Evolutionary conservation across 92 coral and sea anemone species (phyloP), one percentile per base, ranked within the genome.

Genomic region (Nematostella vectensis): DNA sequence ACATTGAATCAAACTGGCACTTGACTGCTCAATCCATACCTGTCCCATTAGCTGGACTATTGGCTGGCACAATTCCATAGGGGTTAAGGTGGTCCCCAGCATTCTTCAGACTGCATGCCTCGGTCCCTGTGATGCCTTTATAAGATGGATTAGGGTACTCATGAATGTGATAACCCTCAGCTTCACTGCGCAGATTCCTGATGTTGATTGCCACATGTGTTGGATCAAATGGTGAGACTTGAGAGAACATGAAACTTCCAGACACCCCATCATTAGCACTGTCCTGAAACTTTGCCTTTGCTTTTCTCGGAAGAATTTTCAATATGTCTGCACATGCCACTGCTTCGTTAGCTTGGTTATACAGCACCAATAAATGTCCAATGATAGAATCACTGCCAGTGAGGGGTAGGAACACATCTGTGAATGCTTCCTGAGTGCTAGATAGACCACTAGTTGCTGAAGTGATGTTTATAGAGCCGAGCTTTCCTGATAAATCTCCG

Each of bases 31-130:
- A n/a, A n/a, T n/a, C n/a, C n/a, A n/a, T 58, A 89, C 97, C 95
- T n/a, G 33, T 66, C 44, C 89, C 87, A 11, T 82, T 53, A 24
- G 81, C 45, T 27, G 94, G 94, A 48, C 94, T 85, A 27, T 61
- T 48, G 27, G 52, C 63, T 1, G 76, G 57, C 18, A 33, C 63
- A n/a, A 80, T 59, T n/a, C 75, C 74, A 66, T 72, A 86, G 21
- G 98, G 98, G 63, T 77, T 82, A 76, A 88, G 83, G 49, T 91
- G 98, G 16, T 76, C 93, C 8, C 93, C 96, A 3, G 78, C 79
- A 20, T 51, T 27, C 2, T 13, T 56, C 2, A n/a, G 31, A 10
- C 87, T 75, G 48, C 98, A 91, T 11, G 80, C 76, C 36, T 37
- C 62, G 22, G 71, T 29, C 15, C 74, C 80, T 18, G 70, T 55